Base-by-base conservation (phyloP, 2,113 vertebrate genomes). In the Syrrhaptes paradoxus region DNA sequence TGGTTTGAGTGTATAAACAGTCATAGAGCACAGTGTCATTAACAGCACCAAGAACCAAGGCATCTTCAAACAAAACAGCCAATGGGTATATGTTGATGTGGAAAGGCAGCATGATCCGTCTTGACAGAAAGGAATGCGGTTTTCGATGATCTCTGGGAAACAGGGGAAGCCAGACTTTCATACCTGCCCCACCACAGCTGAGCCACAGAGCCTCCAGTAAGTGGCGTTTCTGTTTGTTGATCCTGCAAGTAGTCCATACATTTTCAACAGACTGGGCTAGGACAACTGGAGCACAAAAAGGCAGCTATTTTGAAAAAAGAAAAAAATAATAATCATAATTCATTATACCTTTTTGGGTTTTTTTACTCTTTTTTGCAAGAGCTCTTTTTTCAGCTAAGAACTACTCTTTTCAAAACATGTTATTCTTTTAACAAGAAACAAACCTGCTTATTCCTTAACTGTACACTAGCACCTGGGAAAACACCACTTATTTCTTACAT, bases 131-230 rank as follows among this genome's bases (percentile, higher is more conserved):
- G 48, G 99, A 99, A 98, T 99, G 99, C 2, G 99, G 99, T 96
- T 99, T 99, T 89, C 99, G 99, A 89, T 99, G 98, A 96, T 99
- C 99, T 62, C 99, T 98, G 18, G 99, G 99, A 93, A 99, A 99
- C 84, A 99, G 98, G 6, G 99, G 99, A 52, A 99, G 99, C 99
- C 99, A 99, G 34, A 99, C 99, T 96, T 99, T 99, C 99, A 99
- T 99, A 92, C 99, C 99, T 3, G 99, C 98, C 84, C 99, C 99
- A 14, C 99, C 99, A 49, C 99, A 99, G 71, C 99, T 99, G 89
- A 99, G 98, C 99, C 99, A 99, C 86, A 99, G 97, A 36, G 99
- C 99, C 95, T 99, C 99, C 97, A 99, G 81, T 84, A 99, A 98
- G 97, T 99, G 99, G 62, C 99, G 99, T 94, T 99, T 99, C 90